These are phyloP conservation scores for Gambusia affinis DNA, from an alignment of 2,113 vertebrate species.

Conservation along the genomic window DNA sequence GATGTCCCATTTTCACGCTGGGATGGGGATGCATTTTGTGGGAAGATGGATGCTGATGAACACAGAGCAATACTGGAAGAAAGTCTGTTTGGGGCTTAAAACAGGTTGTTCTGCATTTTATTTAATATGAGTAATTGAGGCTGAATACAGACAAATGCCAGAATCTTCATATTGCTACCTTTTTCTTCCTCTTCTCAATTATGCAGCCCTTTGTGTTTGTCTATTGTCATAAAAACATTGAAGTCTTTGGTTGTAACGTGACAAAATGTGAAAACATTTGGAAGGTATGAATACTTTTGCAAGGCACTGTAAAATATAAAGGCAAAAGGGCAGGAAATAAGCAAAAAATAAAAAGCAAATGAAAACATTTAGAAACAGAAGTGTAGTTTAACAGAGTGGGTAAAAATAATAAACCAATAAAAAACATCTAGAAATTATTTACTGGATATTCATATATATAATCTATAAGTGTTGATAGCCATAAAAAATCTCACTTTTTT, in stretches of 20 bases:
- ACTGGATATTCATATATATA: conserved; percentile 85
- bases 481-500: conserved; percentile 80
- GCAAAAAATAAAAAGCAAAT: conserved; percentile 45
- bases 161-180: too few relatives aligned
- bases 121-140: background rate
- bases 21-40: too few relatives aligned
- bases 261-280: background rate
- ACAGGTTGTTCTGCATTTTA: too few relatives aligned
- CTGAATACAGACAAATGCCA: too few relatives aligned
- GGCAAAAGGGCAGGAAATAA: background rate
- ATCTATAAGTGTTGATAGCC: conserved; percentile 83
- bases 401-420: conserved; percentile 64
- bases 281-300: background rate
- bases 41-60: too few relatives aligned
- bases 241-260: conserved; percentile 54
- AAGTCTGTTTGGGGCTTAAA: too few relatives aligned
- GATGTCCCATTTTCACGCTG: too few relatives aligned
- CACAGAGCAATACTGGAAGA: too few relatives aligned
- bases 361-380: conserved; percentile 71
- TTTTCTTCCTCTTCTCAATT: background rate
- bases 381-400: conserved; percentile 70
- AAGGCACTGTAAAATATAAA: background rate
- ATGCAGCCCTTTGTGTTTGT: background rate
- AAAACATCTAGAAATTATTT: conserved; percentile 80
- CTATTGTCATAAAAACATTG: background rate